phyloP scores from a whole-genome alignment of 2,113 vertebrate genomes.

The Pedionomus torquatus region DNA sequence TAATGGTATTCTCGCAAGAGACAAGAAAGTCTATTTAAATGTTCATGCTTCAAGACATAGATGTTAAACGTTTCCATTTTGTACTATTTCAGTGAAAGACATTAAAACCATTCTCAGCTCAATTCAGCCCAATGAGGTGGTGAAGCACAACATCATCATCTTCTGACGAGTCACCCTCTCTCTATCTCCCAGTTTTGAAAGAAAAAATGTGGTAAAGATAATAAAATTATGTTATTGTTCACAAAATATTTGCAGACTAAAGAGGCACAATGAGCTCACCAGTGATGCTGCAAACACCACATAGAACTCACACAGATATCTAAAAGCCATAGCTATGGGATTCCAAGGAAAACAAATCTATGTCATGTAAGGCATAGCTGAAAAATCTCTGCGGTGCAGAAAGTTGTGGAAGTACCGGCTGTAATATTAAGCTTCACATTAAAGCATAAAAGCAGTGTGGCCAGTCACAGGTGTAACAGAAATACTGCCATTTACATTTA shows the following conservation, averaged over 20 bases:
- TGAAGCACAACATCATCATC: neutral
- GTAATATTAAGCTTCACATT: neutral
- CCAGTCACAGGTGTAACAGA: neutral
- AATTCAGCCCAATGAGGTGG: neutral
- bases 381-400: neutral
- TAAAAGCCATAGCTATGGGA: neutral
- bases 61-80: neutral
- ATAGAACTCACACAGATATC: neutral
- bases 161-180: neutral
- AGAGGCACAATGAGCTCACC: neutral
- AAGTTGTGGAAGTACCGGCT: neutral
- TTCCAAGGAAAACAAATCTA: neutral
- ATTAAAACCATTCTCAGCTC: neutral
- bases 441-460: neutral
- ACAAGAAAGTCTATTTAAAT: constrained; percentile 1
- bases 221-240: neutral
- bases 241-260: neutral
- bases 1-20: constrained; percentile 1
- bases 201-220: neutral
- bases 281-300: neutral
- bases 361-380: neutral
- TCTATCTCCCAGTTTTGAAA: neutral
- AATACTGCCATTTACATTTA: neutral
- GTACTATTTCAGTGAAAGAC: neutral
- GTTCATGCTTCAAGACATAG: neutral